phyloP scores from a whole-genome alignment of 2,113 vertebrate species.

The Callaeas wilsoni region DNA sequence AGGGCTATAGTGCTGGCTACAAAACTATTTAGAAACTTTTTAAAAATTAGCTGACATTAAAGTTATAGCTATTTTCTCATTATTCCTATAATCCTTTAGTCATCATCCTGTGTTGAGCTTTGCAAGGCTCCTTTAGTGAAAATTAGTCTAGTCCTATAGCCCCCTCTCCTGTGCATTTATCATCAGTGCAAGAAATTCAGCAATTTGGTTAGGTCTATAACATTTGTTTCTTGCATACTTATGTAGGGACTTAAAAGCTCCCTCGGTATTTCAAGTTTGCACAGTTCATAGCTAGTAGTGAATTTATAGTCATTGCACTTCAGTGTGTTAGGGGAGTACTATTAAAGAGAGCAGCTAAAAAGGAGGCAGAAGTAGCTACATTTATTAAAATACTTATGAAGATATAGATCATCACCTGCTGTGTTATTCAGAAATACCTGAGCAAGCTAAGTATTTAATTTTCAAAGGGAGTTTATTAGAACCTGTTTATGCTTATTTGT shows the following conservation, averaged over 20 bases:
- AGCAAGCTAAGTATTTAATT: background rate
- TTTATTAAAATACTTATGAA: background rate
- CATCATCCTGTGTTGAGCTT: background rate
- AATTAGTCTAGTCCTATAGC: constrained; percentile 44
- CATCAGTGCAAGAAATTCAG: background rate
- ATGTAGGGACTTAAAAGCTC: background rate
- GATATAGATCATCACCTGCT: background rate
- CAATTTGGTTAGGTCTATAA: background rate
- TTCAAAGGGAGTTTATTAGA: background rate
- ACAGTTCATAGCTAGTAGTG: background rate
- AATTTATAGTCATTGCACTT: background rate
- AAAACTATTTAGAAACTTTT: background rate
- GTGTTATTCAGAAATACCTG: background rate
- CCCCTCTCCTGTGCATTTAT: constrained; percentile 73
- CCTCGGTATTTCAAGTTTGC: background rate
- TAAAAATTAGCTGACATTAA: background rate
- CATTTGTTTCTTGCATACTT: background rate
- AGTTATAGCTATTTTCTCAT: background rate
- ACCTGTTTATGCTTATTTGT: background rate
- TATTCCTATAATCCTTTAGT: background rate
- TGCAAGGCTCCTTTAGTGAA: background rate
- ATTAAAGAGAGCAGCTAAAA: background rate
- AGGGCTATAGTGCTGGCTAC: background rate
- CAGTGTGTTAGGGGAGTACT: background rate
- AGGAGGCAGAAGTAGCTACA: background rate